These are phyloP conservation scores for Sebastes steindachneri DNA, from an alignment of 2,797 vertebrate genomes.

Conservation along the genomic window DNA sequence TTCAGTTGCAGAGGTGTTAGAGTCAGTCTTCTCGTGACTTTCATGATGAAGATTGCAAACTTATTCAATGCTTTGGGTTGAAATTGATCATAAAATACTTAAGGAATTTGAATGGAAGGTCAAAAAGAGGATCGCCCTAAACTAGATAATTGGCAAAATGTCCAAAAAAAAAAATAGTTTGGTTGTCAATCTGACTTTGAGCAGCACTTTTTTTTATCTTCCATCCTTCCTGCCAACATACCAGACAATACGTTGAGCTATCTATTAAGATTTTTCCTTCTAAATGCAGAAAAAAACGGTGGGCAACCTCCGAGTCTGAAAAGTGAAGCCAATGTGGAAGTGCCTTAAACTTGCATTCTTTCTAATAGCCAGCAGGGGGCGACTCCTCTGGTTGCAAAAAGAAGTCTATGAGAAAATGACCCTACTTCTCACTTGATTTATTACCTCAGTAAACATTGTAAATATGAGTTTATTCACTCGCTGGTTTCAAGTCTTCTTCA, in stretches of 20 bases:
- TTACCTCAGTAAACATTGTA: too few relatives aligned
- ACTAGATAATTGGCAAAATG: not conserved
- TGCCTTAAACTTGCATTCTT: too few relatives aligned
- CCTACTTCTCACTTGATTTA: too few relatives aligned
- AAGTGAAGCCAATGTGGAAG: too few relatives aligned
- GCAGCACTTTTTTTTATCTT: not conserved
- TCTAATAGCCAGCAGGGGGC: too few relatives aligned
- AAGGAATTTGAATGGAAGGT: not conserved
- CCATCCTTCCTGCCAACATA: not conserved
- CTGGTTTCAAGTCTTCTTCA: too few relatives aligned
- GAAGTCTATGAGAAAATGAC: too few relatives aligned
- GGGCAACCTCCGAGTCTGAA: too few relatives aligned
- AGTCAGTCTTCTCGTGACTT: not conserved
- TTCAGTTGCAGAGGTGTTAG: slow-evolving; percentile 20
- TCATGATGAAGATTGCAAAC: not conserved
- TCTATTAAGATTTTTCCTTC: not conserved
- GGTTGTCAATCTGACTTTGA: not conserved
- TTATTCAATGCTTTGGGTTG: not conserved
- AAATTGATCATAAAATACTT: not conserved
- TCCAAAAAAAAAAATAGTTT: not conserved
- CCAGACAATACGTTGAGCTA: not conserved
- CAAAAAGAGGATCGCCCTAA: too few relatives aligned
- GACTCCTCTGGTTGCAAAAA: too few relatives aligned
- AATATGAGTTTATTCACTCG: too few relatives aligned
- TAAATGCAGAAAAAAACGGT: not conserved